A percentile compares a stretch with the other conserved stretches of the same genome.
phyloP scores from a whole-genome alignment of 1,140 invertebrate genomes.

The Rhopalosiphum maidis region DNA sequence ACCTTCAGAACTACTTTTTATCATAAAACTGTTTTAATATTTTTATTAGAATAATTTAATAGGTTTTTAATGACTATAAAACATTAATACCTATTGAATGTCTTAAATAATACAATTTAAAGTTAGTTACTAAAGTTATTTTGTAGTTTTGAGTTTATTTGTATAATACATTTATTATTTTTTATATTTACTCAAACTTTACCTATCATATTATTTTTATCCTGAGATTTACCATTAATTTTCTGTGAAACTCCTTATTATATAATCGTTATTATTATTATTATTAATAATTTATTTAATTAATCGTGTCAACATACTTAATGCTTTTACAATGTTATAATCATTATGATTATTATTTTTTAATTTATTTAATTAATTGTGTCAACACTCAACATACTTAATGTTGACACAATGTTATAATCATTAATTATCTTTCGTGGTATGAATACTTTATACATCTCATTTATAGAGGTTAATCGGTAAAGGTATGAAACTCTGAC shows the following conservation, averaged over 20 bases:
- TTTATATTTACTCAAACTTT: neutral
- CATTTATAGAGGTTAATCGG: too few relatives aligned
- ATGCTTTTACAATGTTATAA: too few relatives aligned
- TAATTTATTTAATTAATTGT: too few relatives aligned
- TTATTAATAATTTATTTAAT: too few relatives aligned
- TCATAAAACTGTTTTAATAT: neutral
- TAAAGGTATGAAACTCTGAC: too few relatives aligned
- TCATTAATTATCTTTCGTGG: neutral
- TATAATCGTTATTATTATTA: neutral
- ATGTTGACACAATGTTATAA: neutral
- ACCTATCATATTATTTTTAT: neutral
- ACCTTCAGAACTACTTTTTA: neutral
- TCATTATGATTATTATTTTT: too few relatives aligned
- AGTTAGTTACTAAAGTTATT: neutral
- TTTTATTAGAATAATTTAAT: neutral
- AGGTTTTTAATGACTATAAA: too few relatives aligned
- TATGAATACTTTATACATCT: too few relatives aligned
- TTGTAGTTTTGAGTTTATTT: neutral
- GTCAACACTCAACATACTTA: too few relatives aligned
- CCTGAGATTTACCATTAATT: neutral
- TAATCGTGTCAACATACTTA: too few relatives aligned
- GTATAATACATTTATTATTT: neutral
- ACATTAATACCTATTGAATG: too few relatives aligned
- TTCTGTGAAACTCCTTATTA: neutral
- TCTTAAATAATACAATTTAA: neutral